Base-by-base conservation (phyloP, 2,797 vertebrate species). In the Periophthalmus magnuspinnatus region DNA sequence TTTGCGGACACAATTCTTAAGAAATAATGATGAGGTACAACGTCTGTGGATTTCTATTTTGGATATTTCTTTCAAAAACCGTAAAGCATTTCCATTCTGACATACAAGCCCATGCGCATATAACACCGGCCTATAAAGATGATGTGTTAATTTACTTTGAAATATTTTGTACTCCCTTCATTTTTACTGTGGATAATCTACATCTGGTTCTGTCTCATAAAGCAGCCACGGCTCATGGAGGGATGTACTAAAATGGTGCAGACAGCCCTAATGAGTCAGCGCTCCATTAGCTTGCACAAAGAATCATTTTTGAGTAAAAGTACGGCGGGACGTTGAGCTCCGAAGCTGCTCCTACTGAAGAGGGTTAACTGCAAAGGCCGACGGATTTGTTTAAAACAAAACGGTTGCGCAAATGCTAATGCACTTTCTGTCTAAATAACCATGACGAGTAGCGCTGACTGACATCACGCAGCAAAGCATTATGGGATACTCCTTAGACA, bases 131-230 rank as follows among this genome's bases (percentile, higher is more conserved):
- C 38, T 41, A 41, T 45, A 34, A 41, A 13, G n/a, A 5, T 14
- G n/a, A 60, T 38, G 58, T 14, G 59, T 61, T 61, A 13, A 61
- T 36, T 60, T 5, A 4, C 58, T 36, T 36, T 60, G 17, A 60
- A n/a, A 34, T 22, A 13, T 41, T 38, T 61, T 41, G n/a, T 61
- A 61, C n/a, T 21, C 10, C 34, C 19, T 60, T 41, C 21, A 61
- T 61, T 61, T 60, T 38, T 10, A 61, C n/a, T 14, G 17, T 38
- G 19, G 33, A 61, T 61, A 61, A 61, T 61, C 59, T 61, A 38
- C 59, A 61, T 61, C 59, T 61, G 59, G 59, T 61, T 61, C 59
- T 41, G 36, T 61, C 59, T 41, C 59, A 41, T 61, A 61, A 61
- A 61, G 59, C n/a, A 6, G 59, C n/a, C 59, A 13, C 33, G 41